Percentiles rank a stretch among this genome's conserved stretches.
These are phyloP conservation scores for Eupithecia pulchellata DNA, from an alignment of 2,888 invertebrate species.

Conservation along the genomic window DNA sequence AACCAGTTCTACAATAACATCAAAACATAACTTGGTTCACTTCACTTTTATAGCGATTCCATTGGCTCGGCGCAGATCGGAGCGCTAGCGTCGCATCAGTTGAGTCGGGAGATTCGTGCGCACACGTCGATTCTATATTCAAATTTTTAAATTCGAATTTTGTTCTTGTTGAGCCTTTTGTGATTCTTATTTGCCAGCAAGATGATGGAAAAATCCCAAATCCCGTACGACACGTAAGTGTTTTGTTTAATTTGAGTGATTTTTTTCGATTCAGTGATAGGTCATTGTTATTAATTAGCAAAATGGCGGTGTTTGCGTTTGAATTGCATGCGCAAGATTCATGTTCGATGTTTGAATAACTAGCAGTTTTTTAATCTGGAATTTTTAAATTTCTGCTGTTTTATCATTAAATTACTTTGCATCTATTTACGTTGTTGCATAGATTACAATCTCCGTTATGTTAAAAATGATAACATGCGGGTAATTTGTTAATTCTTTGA, in stretches of 20 bases:
- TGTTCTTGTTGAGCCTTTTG: slow-evolving; percentile 13
- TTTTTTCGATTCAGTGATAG: background rate
- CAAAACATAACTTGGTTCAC: background rate
- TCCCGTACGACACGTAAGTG: slow-evolving; percentile 44
- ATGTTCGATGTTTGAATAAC: background rate
- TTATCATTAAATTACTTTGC: background rate
- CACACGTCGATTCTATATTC: slow-evolving; percentile 21
- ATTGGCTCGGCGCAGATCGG: background rate
- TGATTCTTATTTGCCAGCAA: slow-evolving; percentile 11
- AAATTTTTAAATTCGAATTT: slow-evolving; percentile 2
- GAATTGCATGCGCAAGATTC: background rate
- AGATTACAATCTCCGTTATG: background rate
- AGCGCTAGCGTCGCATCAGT: background rate
- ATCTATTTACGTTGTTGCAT: too few species aligned
- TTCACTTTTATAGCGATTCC: background rate
- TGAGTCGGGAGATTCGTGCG: slow-evolving; percentile 6
- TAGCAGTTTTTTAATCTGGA: background rate
- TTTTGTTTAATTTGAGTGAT: background rate
- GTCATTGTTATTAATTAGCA: background rate
- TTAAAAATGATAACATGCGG: too few species aligned
- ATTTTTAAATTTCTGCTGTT: background rate
- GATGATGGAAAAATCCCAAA: slow-evolving; percentile 37
- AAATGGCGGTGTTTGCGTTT: slow-evolving; percentile 7
- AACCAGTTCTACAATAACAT: background rate
- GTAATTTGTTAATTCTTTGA: too few species aligned